These are phyloP conservation scores for Pogonocherus hispidulus DNA, from an alignment of 2,888 invertebrate genomes.

Conservation along the genomic window DNA sequence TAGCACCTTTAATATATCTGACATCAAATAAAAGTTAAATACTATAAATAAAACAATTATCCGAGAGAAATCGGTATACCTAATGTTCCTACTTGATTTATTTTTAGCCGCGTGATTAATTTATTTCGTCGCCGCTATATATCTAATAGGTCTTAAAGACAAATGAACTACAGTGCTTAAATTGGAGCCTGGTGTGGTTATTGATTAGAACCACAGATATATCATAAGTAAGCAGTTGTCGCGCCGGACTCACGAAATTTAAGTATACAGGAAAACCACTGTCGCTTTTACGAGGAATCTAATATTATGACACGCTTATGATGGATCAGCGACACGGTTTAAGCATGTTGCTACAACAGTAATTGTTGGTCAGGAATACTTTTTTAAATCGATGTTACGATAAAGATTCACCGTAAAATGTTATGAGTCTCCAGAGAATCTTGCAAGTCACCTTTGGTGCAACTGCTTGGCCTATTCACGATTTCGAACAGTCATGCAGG, in stretches of 20 bases:
- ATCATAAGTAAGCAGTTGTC: neutral
- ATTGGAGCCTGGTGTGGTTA: slow-evolving; percentile 1
- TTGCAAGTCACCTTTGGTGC: slow-evolving; percentile 55
- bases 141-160: slow-evolving; percentile 1
- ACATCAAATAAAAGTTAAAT: no score
- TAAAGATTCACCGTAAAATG: slow-evolving; percentile 49
- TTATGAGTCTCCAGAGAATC: slow-evolving; percentile 55
- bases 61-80: neutral
- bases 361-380: slow-evolving; percentile 41
- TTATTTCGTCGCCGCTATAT: neutral
- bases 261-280: slow-evolving; percentile 11
- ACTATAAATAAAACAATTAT: no score
- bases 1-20: no score
- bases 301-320: slow-evolving; percentile 45
- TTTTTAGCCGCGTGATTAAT: neutral
- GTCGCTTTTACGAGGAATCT: slow-evolving; percentile 30
- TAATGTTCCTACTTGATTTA: neutral
- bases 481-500: slow-evolving; percentile 38
- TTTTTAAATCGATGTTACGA: slow-evolving; percentile 42
- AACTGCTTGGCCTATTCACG: slow-evolving; percentile 44
- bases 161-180: slow-evolving; percentile 6
- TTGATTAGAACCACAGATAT: slow-evolving; percentile 1
- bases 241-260: slow-evolving; percentile 1
- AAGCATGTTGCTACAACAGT: slow-evolving; percentile 41
- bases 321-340: slow-evolving; percentile 45